These are phyloP conservation scores for Eira barbara DNA, from an alignment of 2,113 vertebrate genomes.

Conservation along the genomic window DNA sequence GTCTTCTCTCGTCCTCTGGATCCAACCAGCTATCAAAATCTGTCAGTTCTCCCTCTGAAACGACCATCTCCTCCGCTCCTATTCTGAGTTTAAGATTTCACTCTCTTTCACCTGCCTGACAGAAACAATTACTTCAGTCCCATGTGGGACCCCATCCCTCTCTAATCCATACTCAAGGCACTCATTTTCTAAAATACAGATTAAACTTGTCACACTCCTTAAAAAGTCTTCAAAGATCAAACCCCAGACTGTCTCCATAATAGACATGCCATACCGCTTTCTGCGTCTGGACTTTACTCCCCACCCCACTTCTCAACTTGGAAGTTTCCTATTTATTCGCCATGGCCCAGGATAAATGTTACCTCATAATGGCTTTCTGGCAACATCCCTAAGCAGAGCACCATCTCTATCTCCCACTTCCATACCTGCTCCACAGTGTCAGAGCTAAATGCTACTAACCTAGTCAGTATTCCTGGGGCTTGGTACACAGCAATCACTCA, in stretches of 20 bases:
- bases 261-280: not conserved
- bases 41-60: not conserved
- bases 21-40: not conserved
- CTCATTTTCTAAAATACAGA: conserved; percentile 6
- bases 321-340: not conserved
- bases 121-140: not conserved
- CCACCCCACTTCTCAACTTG: not conserved
- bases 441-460: not conserved
- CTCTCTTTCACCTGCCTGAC: not conserved
- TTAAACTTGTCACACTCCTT: not conserved
- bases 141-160: not conserved
- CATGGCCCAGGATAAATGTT: not conserved
- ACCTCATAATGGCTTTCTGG: not conserved
- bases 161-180: not conserved
- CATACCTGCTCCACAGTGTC: not conserved
- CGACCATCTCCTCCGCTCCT: not conserved
- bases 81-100: not conserved
- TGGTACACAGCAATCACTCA: not conserved
- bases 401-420: not conserved
- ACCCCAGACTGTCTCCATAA: not conserved
- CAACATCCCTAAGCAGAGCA: not conserved
- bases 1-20: not conserved
- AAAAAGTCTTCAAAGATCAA: conserved; percentile 12
- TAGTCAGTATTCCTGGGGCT: not conserved
- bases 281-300: not conserved